Conservation (phyloP, 2,888 invertebrate species). For the Diplazon laetatorius region DNA sequence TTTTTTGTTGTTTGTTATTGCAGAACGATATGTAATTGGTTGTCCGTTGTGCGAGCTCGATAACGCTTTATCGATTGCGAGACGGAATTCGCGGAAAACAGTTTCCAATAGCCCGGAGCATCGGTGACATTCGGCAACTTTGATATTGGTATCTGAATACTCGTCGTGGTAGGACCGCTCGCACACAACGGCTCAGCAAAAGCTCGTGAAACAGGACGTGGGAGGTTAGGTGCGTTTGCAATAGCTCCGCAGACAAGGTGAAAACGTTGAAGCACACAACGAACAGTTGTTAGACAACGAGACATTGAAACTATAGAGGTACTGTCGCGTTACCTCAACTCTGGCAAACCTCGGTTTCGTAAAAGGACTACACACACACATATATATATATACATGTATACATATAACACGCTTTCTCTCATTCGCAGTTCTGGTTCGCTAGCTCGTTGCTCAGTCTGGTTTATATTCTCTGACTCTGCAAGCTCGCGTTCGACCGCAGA, state of each 20-base stretch:
- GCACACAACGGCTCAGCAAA: constrained; percentile 27
- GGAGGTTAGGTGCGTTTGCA: constrained; percentile 18
- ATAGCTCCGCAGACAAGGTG: background rate
- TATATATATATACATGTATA: too few relatives aligned
- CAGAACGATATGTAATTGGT: too few relatives aligned
- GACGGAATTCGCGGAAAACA: constrained; percentile 25
- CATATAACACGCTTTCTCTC: too few relatives aligned
- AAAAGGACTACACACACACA: constrained; percentile 33
- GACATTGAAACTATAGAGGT: constrained; percentile 39
- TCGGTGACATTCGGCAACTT: constrained; percentile 71
- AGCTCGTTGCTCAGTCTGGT: constrained; percentile 10
- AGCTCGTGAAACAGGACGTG: constrained; percentile 19
- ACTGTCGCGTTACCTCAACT: constrained; percentile 51
- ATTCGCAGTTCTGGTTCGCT: constrained; percentile 11
- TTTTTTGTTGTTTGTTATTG: too few relatives aligned
- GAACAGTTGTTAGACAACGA: constrained; percentile 12
- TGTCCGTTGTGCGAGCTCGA: too few relatives aligned
- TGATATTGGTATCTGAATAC: constrained; percentile 76
- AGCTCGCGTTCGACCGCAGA: constrained; percentile 7
- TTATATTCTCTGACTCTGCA: constrained; percentile 28
- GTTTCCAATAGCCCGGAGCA: constrained; percentile 66
- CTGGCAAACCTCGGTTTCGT: constrained; percentile 35
- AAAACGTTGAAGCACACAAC: constrained; percentile 21
- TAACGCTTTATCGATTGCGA: too few relatives aligned
- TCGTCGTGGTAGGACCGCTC: constrained; percentile 54